Base-by-base conservation (phyloP, 2,113 vertebrate species). In the Ceyx cyanopectus region DNA sequence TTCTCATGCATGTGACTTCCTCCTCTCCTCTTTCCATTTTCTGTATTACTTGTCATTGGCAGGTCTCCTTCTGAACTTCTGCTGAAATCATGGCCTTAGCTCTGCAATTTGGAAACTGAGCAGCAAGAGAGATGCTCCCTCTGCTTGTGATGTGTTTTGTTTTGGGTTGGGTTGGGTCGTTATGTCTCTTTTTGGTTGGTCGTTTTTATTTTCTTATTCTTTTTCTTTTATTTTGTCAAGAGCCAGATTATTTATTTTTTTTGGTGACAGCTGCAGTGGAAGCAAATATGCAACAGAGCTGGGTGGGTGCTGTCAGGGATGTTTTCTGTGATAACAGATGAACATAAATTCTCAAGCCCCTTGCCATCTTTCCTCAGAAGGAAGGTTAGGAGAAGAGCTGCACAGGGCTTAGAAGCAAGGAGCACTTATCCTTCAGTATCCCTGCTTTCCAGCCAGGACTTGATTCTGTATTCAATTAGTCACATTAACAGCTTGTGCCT, bases 191-290 rank as follows among this genome's bases (percentile, higher is more conserved):
- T 37, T 10, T 37, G 37, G 37, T 37, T 37, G 37, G 37, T 30
- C 14, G 23, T 10, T 14, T 30, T 22, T 7, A 12, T n/a, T 19
- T 32, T 37, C 19, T 24, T 14, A 3, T 51, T 14, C 40, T 0
- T n/a, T 21, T 2, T 60, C 10, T 23, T 58, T 54, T 34, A 16
- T 0, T 10, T 21, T 83, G 62, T 12, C 68, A 62, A 81, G 43
- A 78, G 4, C 19, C 14, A 10, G 14, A 50, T 34, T 37, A 37
- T 37, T 37, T 37, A 10, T 37, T 37, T 45, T 74, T 10, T 26
- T 88, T 77, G 79, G 58, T 92, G 75, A 80, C 81, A 95, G 40
- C 81, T 95, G 79, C 37, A 68, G 45, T 10, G 14, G 43, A 92
- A 87, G 29, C 46, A 40, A 75, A 43, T 19, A 48, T 56, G 22